These are phyloP conservation scores for Acronicta leporina DNA, from an alignment of 2,888 invertebrate genomes.

Conservation along the genomic window DNA sequence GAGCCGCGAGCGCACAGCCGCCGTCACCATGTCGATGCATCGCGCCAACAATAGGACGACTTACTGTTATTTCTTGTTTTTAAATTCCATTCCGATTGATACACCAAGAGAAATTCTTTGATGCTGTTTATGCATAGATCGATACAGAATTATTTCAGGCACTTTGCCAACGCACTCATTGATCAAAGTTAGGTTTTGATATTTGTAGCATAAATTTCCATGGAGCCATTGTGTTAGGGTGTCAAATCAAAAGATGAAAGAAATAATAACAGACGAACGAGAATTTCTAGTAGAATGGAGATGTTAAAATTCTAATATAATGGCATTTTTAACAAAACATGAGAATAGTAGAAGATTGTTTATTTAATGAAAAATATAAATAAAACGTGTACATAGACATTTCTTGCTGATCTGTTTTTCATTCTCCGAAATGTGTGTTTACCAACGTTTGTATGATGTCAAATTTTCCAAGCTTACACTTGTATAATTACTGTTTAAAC, in stretches of 20 bases:
- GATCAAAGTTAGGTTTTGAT: constrained; percentile 37
- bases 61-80: constrained; percentile 51
- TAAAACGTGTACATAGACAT: constrained; percentile 71
- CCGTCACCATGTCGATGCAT: constrained; percentile 69
- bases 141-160: constrained; percentile 43
- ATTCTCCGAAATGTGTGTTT: constrained; percentile 64
- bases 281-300: constrained; percentile 11
- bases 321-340: constrained; percentile 51
- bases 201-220: constrained; percentile 34
- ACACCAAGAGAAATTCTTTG: constrained; percentile 37
- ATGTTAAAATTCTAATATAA: constrained; percentile 25
- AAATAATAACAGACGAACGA: constrained; percentile 15
- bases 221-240: constrained; percentile 34
- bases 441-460: constrained; percentile 35
- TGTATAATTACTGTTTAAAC: constrained; percentile 13
- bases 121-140: constrained; percentile 32
- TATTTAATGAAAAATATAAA: constrained; percentile 79
- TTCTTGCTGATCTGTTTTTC: constrained; percentile 75
- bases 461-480: constrained; percentile 10
- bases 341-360: constrained; percentile 48
- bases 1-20: constrained; percentile 70
- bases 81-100: constrained; percentile 57
- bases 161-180: constrained; percentile 42
- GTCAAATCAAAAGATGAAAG: constrained; percentile 9
- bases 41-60: constrained; percentile 73